Conservation (phyloP, 2,113 vertebrate genomes). For the Maccullochella peelii region DNA sequence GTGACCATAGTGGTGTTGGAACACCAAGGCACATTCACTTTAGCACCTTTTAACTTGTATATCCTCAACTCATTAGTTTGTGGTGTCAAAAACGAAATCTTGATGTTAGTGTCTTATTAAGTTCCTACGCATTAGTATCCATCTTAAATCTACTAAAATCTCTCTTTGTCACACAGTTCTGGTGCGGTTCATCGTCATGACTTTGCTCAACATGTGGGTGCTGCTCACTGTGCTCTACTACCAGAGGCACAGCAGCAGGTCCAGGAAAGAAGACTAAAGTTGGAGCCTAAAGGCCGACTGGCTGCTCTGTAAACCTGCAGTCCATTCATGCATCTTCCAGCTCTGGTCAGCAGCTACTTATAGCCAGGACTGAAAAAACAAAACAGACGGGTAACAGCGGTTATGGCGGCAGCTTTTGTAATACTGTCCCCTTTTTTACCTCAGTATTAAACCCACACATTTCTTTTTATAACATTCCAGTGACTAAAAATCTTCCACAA, state of each 20-base stretch:
- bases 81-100: too few species aligned
- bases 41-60: too few species aligned
- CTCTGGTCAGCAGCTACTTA: background rate
- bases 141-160: background rate
- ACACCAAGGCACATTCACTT: too few species aligned
- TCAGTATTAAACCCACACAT: constrained; percentile 21
- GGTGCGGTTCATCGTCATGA: constrained; percentile 87
- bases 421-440: constrained; percentile 40
- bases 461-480: constrained; percentile 51
- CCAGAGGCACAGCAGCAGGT: constrained; percentile 78
- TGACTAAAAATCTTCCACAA: background rate
- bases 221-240: constrained; percentile 88
- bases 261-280: constrained; percentile 82
- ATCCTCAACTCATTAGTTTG: too few species aligned
- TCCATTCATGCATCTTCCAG: background rate
- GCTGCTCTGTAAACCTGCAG: background rate
- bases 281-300: background rate
- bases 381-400: constrained; percentile 1
- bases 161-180: constrained; percentile 85
- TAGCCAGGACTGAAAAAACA: background rate
- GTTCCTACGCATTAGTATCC: background rate
- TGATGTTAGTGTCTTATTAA: too few species aligned
- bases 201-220: constrained; percentile 92
- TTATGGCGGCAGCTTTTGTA: constrained; percentile 14
- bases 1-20: too few species aligned